These are phyloP conservation scores for Epinotia demarniana DNA, from an alignment of 2,888 invertebrate genomes.

Conservation along the genomic window DNA sequence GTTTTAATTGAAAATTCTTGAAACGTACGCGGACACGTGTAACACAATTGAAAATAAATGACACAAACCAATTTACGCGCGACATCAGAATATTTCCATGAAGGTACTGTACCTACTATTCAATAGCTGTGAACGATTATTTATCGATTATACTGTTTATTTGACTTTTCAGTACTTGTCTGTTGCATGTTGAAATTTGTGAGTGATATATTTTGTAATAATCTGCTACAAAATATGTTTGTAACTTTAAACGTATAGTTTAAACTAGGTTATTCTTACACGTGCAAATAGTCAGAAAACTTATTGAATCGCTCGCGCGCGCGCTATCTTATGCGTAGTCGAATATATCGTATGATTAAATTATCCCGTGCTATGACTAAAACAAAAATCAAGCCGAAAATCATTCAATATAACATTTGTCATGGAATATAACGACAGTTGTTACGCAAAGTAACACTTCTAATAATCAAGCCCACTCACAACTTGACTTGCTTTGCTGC, in stretches of 20 bases:
- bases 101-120: slow-evolving; percentile 6
- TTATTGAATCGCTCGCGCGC: too few species aligned
- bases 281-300: too few species aligned
- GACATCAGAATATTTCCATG: slow-evolving; percentile 6
- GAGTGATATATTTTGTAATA: neutral
- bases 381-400: too few species aligned
- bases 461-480: too few species aligned
- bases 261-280: too few species aligned
- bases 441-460: too few species aligned
- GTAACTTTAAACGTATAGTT: too few species aligned
- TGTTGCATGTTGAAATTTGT: neutral
- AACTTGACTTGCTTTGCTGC: slow-evolving; percentile 49
- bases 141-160: neutral
- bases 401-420: too few species aligned
- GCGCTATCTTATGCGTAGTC: too few species aligned
- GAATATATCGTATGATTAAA: too few species aligned
- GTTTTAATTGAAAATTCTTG: slow-evolving; percentile 48
- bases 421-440: too few species aligned
- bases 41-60: slow-evolving; percentile 29
- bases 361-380: too few species aligned
- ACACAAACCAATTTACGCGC: slow-evolving; percentile 39
- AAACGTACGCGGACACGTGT: slow-evolving; percentile 20
- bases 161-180: neutral
- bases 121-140: slow-evolving; percentile 2
- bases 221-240: neutral